Conservation (phyloP, 2,888 invertebrate genomes). For the Athalia rosae region DNA sequence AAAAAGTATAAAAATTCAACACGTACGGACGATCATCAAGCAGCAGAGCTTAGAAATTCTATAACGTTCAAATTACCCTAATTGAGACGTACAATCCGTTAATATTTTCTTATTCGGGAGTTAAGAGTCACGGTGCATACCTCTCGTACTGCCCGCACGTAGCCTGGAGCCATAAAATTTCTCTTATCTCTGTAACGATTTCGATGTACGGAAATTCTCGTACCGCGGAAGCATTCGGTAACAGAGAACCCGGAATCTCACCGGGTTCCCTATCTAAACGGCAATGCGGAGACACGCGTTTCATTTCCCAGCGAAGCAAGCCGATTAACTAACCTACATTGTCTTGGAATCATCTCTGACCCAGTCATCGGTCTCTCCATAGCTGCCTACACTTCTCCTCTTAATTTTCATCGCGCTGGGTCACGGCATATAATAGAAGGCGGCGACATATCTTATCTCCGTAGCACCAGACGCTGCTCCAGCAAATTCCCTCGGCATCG, state of each 20-base stretch:
- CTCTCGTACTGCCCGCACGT: neutral
- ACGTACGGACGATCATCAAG: neutral
- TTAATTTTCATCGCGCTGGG: constrained; percentile 36
- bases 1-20: too few relatives aligned
- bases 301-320: constrained; percentile 28
- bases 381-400: constrained; percentile 22
- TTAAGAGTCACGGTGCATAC: too few relatives aligned
- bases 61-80: neutral
- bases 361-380: constrained; percentile 37
- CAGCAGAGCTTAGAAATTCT: neutral
- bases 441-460: constrained; percentile 42
- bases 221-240: too few relatives aligned
- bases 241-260: neutral
- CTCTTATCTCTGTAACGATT: neutral
- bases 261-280: constrained; percentile 17
- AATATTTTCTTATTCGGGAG: neutral
- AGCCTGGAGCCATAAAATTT: neutral
- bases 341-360: constrained; percentile 42
- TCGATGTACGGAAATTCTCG: neutral
- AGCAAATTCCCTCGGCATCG: constrained; percentile 43
- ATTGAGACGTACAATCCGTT: neutral
- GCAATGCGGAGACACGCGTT: constrained; percentile 18
- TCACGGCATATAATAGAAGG: constrained; percentile 28
- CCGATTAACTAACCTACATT: constrained; percentile 43
- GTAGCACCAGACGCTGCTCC: constrained; percentile 41